Percentiles rank a stretch among this genome's conserved stretches.
Evolutionary conservation across 30 jellyfish, hydroid and myxozoan species (phyloP).

Genomic region (Sanderia malayensis): DNA sequence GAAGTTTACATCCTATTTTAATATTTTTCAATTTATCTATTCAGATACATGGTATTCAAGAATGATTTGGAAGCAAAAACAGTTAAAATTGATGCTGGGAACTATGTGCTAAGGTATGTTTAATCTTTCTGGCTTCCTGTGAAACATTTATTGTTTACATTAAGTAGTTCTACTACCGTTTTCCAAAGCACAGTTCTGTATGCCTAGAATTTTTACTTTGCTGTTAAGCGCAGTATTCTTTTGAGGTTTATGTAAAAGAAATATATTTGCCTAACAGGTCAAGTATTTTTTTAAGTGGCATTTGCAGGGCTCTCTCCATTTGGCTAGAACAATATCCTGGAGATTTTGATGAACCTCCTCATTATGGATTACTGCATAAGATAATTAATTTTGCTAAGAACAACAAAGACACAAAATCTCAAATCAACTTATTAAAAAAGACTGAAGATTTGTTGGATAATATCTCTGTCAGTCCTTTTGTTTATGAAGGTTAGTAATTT

Average conservation of each 20-base stretch:
- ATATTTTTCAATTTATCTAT: not conserved
- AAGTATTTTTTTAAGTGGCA: slow-evolving; percentile 54
- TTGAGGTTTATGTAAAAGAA: too few relatives aligned
- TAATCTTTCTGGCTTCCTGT: too few relatives aligned
- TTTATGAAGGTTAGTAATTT: slow-evolving; percentile 74
- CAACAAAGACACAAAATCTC: slow-evolving; percentile 17
- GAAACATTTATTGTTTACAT: too few relatives aligned
- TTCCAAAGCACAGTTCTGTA: too few relatives aligned
- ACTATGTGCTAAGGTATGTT: slow-evolving; percentile 44
- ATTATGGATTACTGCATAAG: slow-evolving; percentile 53
- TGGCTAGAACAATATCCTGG: slow-evolving; percentile 90
- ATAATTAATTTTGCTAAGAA: slow-evolving; percentile 48
- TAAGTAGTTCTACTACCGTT: too few relatives aligned
- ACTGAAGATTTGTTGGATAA: slow-evolving; percentile 44
- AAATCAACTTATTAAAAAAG: slow-evolving; percentile 20
- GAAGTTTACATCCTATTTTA: not conserved
- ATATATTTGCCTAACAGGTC: too few relatives aligned
- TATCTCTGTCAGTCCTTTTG: slow-evolving; percentile 81
- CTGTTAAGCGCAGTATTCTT: too few relatives aligned
- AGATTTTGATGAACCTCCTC: slow-evolving; percentile 87
- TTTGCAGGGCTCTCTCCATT: slow-evolving; percentile 60
- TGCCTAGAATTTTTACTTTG: too few relatives aligned
- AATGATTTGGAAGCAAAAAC: not conserved
- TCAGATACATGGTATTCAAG: slow-evolving; percentile 26
- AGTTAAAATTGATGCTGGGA: slow-evolving; percentile 12